phyloP scores from a whole-genome alignment of 92 coral and sea anemone genomes.

The Zoanthus sociatus region DNA sequence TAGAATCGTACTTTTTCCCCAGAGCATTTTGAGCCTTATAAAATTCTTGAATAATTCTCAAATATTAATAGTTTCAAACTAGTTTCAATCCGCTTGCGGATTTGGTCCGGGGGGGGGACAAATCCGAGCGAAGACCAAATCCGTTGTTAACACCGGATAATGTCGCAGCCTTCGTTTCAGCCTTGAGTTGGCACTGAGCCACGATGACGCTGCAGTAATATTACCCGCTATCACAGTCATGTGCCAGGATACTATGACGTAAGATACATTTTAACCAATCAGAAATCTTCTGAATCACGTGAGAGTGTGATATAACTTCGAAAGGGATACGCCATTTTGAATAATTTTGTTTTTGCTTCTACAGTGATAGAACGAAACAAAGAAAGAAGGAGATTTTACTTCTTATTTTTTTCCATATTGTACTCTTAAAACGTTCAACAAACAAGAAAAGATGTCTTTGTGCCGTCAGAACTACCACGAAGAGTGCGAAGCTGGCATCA shows the following conservation, averaged over 20 bases:
- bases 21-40: too few relatives aligned
- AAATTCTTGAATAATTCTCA: too few relatives aligned
- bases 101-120: too few relatives aligned
- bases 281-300: constrained; percentile 18
- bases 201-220: constrained; percentile 30
- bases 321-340: constrained; percentile 53
- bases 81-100: too few relatives aligned
- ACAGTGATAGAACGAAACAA: constrained; percentile 99
- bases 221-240: constrained; percentile 4
- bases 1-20: too few relatives aligned
- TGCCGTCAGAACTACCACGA: constrained; percentile 97
- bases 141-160: too few relatives aligned
- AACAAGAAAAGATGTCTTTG: constrained; percentile 55
- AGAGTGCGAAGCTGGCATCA: constrained; percentile 93
- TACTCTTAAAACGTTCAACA: constrained; percentile 16
- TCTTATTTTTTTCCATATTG: constrained; percentile 12
- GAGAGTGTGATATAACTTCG: neutral
- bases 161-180: too few relatives aligned
- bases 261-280: neutral
- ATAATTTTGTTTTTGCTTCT: constrained; percentile 91
- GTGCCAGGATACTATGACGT: constrained; percentile 14
- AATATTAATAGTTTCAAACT: too few relatives aligned
- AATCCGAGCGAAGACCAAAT: too few relatives aligned
- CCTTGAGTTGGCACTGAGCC: constrained; percentile 10
- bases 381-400: neutral